Conservation (phyloP, 1,140 invertebrate species). For the Homalodisca vitripennis region DNA sequence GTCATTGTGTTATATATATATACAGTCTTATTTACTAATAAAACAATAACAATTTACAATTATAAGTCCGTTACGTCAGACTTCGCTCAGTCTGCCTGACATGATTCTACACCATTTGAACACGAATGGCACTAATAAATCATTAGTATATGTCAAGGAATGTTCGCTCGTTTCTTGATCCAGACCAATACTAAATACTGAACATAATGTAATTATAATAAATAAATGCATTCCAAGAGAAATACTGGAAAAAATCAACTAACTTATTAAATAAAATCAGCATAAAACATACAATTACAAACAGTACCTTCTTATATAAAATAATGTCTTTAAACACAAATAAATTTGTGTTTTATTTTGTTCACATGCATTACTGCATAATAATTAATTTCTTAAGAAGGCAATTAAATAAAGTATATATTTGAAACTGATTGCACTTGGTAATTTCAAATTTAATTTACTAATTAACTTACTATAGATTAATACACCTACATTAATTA, state of each 20-base stretch:
- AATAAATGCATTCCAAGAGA: neutral
- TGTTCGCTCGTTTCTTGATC: neutral
- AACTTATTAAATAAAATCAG: neutral
- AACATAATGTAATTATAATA: neutral
- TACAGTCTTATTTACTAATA: conserved; percentile 15
- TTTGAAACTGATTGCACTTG: no score
- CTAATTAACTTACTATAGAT: no score
- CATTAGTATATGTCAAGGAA: neutral
- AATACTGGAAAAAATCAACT: neutral
- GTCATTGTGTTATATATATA: conserved; percentile 5
- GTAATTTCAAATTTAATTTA: no score
- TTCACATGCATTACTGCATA: neutral
- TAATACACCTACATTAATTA: no score
- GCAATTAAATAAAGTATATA: neutral
- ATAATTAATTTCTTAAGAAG: neutral
- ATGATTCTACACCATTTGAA: neutral
- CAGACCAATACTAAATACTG: neutral
- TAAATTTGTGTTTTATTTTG: neutral
- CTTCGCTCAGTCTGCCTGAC: neutral
- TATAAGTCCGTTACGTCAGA: no score
- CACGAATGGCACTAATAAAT: conserved; percentile 1
- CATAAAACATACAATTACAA: neutral
- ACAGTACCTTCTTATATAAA: neutral
- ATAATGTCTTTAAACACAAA: neutral
- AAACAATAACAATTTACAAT: conserved; percentile 12